A percentile compares a stretch with the other conserved stretches of the same genome.
These are phyloP conservation scores for Sebastes matsubarae DNA, from an alignment of 2,797 vertebrate species.

Conservation along the genomic window DNA sequence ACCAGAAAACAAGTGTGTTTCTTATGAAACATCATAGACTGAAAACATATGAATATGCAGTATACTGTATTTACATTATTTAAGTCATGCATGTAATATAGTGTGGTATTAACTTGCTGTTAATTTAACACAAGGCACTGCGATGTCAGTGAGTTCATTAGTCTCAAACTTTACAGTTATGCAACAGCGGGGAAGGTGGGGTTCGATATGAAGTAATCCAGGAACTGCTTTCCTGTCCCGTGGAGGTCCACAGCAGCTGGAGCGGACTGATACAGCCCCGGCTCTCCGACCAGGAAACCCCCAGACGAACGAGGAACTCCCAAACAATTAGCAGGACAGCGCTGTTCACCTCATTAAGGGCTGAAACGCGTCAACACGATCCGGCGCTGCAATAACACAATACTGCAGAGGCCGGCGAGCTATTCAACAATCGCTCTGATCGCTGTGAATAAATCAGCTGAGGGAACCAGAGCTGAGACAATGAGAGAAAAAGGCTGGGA, in stretches of 20 bases:
- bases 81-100: not conserved
- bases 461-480: slow-evolving; percentile 30
- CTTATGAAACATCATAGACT: not conserved
- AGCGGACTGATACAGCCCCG: slow-evolving; percentile 65
- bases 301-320: slow-evolving; percentile 63
- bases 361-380: slow-evolving; percentile 22
- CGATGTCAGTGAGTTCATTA: not conserved
- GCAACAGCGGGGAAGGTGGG: slow-evolving; percentile 23
- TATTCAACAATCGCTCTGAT: not conserved
- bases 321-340: slow-evolving; percentile 68
- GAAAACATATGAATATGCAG: not conserved
- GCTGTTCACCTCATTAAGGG: slow-evolving; percentile 69
- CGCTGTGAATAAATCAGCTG: slow-evolving; percentile 12
- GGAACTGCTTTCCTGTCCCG: slow-evolving; percentile 69
- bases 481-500: slow-evolving; percentile 14
- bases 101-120: not conserved
- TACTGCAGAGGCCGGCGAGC: slow-evolving; percentile 14
- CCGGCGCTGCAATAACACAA: slow-evolving; percentile 46
- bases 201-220: slow-evolving; percentile 70
- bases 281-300: slow-evolving; percentile 64
- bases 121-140: not conserved
- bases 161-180: slow-evolving; percentile 17
- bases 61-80: not conserved
- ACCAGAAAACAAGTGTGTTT: not conserved
- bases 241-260: slow-evolving; percentile 67